Evolutionary conservation across 2,113 vertebrate species (phyloP), one percentile per base, ranked within the genome.

Genomic region (Rhodinocichla rosea): DNA sequence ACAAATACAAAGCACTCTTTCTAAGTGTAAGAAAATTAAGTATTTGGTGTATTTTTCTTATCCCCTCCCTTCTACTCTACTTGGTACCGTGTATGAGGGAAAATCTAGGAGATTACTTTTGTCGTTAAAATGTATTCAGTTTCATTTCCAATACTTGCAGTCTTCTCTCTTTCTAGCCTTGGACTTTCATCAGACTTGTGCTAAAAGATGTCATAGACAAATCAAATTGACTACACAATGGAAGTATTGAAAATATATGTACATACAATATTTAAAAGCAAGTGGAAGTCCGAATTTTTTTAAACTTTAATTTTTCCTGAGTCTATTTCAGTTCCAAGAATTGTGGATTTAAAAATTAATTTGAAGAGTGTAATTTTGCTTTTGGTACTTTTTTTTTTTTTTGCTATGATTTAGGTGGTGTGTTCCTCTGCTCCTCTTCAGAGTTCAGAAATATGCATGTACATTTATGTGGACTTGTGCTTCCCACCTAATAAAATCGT

Each of bases 21-120:
- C 12, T 28, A 73, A 79, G 9, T 44, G 22, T 60, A 37, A 83
- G n/a, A 73, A 87, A 65, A 83, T 57, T 9, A 22, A 28, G 7
- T 35, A 28, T 75, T 76, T 50, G 7, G 39, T 68, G 85, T 52
- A 3, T 81, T 74, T 68, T 64, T 81, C 39, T 62, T 49, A 32
- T 9, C 21, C 4, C 5, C 2, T 3, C 5, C 3, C 6, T 59
- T 55, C 15, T 44, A 15, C 10, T 3, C 5, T 2, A 6, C 5
- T 49, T 11, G 2, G 11, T 69, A 75, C 40, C 2, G 18, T 59
- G 8, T 35, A 30, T 1, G 2, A 82, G 24, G 15, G 35, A 60
- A 76, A 52, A 10, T 87, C 11, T 56, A 35, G 40, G 18, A 74
- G 32, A 53, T 67, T 74, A 30, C 33, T 65, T 77, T 86, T 92